phyloP scores from a whole-genome alignment of 2,888 invertebrate genomes.

The Cerceris rybyensis region DNA sequence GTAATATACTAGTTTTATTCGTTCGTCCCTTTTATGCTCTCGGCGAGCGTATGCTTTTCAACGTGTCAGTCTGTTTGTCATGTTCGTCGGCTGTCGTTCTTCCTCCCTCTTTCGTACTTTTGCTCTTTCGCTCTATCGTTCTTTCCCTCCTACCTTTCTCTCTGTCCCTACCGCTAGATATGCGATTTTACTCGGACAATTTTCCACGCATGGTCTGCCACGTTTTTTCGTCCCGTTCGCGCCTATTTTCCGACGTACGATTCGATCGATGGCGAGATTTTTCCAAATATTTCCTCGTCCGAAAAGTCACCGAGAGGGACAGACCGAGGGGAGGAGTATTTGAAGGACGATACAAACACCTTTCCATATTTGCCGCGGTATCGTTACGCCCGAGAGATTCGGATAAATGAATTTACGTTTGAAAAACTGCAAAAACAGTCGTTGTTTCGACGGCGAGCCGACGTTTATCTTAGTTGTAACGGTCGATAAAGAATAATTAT shows the following conservation, averaged over 20 bases:
- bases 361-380: too few species aligned
- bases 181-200: conserved; percentile 60
- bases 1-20: conserved; percentile 64
- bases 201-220: conserved; percentile 66
- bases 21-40: conserved; percentile 61
- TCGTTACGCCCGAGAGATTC: too few species aligned
- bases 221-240: conserved; percentile 64
- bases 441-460: neutral
- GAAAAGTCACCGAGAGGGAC: neutral
- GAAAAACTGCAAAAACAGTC: too few species aligned
- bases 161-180: conserved; percentile 23
- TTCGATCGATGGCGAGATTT: conserved; percentile 58
- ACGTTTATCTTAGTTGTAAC: neutral
- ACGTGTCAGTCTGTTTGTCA: conserved; percentile 55
- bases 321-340: neutral
- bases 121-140: neutral
- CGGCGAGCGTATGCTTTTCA: conserved; percentile 38
- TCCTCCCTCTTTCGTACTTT: conserved; percentile 4
- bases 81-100: conserved; percentile 48
- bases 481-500: too few species aligned
- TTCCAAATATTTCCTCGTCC: conserved; percentile 24
- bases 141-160: neutral
- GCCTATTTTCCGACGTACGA: conserved; percentile 66
- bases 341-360: neutral
- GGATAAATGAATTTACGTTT: too few species aligned